Evolutionary conservation across 1,140 invertebrate species (phyloP), one percentile per base, ranked within the genome.

Genomic region (Micrasema minimum): DNA sequence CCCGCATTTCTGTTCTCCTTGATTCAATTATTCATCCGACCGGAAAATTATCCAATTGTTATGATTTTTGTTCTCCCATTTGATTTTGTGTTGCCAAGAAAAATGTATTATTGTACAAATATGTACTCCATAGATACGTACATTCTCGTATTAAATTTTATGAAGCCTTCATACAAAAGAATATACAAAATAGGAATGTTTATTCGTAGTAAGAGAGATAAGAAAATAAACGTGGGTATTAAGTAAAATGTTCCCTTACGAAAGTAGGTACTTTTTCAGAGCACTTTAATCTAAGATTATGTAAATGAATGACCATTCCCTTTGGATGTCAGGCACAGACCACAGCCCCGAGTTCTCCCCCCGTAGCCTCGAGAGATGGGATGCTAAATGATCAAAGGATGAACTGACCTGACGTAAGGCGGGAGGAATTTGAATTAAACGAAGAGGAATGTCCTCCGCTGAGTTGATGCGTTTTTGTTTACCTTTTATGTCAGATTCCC

Each of bases 31-130:
- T 75, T 75, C 74, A 75, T 70, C 67, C 74, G 67, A 9, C 69
- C 74, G 74, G 74, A 75, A 75, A 75, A 75, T 75, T 75, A 75
- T 75, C 74, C 74, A 68, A 75, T 75, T 75, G 70, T 75, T 75
- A 75, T 75, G 74, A 75, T 75, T 75, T 75, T 72, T 69, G 50
- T 70, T 73, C 70, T 72, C 62, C 66, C 59, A 62, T 72, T 72
- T 72, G 65, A 67, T 72, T 65, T 69, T 23, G 48, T 22, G 37
- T 59, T 66, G 59, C 43, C 43, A 48, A 69, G 55, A 16, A 37
- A 62, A 50, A 31, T 51, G 26, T 66, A 37, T 51, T 66, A 35
- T 37, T 14, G 9, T 31, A 46, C 16, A 20, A 41, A 16, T 26
- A 43, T 59, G 26, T 38, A 18, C n/a, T n/a, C 20, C 50, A 11